A percentile compares a stretch with the other conserved stretches of the same genome.
These are phyloP conservation scores for Hippolais icterina DNA, from an alignment of 2,113 vertebrate species.

Conservation along the genomic window DNA sequence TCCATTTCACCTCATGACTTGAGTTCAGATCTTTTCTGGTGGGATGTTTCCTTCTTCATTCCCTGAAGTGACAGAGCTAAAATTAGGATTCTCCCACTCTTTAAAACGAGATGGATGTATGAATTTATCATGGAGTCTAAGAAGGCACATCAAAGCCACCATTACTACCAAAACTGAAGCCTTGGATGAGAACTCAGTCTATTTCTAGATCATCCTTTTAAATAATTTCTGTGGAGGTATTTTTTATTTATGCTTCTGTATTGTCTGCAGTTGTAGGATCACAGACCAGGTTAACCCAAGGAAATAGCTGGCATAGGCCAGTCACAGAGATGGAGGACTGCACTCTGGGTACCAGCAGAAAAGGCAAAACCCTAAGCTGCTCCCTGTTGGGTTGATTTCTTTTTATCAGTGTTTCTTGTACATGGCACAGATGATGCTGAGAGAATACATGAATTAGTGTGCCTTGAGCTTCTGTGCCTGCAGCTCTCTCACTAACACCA, in stretches of 20 bases:
- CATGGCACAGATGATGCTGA: not conserved
- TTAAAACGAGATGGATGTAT: constrained; percentile 1
- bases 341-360: not conserved
- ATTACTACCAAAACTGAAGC: not conserved
- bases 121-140: constrained; percentile 16
- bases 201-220: not conserved
- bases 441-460: not conserved
- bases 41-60: constrained; percentile 1
- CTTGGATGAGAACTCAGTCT: not conserved
- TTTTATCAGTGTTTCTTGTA: not conserved
- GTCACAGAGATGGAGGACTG: not conserved
- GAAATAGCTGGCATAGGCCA: not conserved
- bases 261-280: not conserved
- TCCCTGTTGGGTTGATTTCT: not conserved
- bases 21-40: constrained; percentile 33
- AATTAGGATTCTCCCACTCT: constrained; percentile 28
- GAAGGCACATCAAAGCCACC: not conserved
- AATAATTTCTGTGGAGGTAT: not conserved
- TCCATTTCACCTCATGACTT: not conserved
- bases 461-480: not conserved
- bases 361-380: not conserved
- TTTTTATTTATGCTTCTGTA: not conserved
- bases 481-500: not conserved
- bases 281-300: not conserved
- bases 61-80: not conserved